Evolutionary conservation across 1,140 invertebrate genomes (phyloP).

Genomic region (Melitaea cinxia): DNA sequence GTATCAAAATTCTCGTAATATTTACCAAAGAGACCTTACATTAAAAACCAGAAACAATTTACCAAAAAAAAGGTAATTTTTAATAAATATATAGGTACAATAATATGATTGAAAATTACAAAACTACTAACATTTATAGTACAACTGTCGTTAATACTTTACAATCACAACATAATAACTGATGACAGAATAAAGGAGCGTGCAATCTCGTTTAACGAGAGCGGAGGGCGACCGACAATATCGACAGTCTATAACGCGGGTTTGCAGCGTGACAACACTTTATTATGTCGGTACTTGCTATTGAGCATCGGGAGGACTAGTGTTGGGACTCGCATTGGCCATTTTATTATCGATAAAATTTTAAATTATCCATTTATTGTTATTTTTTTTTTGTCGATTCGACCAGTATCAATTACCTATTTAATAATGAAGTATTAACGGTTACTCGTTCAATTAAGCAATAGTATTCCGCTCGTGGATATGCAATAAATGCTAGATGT

Average conservation of each 20-base stretch:
- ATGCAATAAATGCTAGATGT: too few species aligned
- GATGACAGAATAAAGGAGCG: neutral
- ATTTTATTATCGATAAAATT: slow-evolving; percentile 1
- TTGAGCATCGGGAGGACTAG: slow-evolving; percentile 40
- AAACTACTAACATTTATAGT: neutral
- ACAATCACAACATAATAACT: neutral
- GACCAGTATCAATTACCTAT: too few species aligned
- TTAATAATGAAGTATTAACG: too few species aligned
- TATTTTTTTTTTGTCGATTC: too few species aligned
- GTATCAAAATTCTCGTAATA: too few species aligned
- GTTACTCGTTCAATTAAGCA: too few species aligned
- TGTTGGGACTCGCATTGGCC: slow-evolving; percentile 27
- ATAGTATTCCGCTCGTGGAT: too few species aligned
- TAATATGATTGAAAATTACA: neutral
- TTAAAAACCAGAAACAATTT: too few species aligned
- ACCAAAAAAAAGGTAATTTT: too few species aligned
- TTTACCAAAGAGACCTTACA: too few species aligned
- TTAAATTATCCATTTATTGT: too few species aligned
- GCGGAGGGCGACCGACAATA: slow-evolving; percentile 45
- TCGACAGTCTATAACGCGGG: slow-evolving; percentile 36
- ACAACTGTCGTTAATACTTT: neutral
- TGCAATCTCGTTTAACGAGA: slow-evolving; percentile 7
- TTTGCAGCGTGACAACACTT: slow-evolving; percentile 59
- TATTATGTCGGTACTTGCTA: slow-evolving; percentile 58
- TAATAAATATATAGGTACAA: too few species aligned